phyloP scores from a whole-genome alignment of 2,888 invertebrate genomes.

The Caenorhabditis plicata region DNA sequence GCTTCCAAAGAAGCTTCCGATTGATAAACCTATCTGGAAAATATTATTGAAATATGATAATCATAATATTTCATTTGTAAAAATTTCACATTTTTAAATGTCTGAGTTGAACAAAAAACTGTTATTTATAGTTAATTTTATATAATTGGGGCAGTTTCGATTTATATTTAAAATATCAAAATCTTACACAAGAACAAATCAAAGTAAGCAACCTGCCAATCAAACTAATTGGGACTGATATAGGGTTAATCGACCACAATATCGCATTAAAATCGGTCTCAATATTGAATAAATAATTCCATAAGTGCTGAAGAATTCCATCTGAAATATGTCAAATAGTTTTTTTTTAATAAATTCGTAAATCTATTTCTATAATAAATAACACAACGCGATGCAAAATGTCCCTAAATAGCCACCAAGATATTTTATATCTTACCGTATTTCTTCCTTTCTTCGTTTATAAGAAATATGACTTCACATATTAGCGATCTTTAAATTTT shows the following conservation, averaged over 20 bases:
- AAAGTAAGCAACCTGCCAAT: slow-evolving; percentile 12
- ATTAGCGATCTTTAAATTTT: slow-evolving; percentile 7
- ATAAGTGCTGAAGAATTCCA: slow-evolving; percentile 7
- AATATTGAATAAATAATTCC: slow-evolving; percentile 6
- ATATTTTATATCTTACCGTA: slow-evolving; percentile 7
- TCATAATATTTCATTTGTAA: background rate
- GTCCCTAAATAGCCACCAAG: background rate
- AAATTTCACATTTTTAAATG: background rate
- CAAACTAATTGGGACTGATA: slow-evolving; percentile 27
- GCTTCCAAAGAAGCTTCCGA: slow-evolving; percentile 8
- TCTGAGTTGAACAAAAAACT: background rate
- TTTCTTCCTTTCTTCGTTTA: slow-evolving; percentile 18
- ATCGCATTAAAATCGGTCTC: slow-evolving; percentile 11
- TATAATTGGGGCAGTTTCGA: background rate
- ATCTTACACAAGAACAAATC: slow-evolving; percentile 10
- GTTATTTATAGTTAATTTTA: slow-evolving; percentile 2
- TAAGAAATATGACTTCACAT: slow-evolving; percentile 25
- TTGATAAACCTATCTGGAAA: slow-evolving; percentile 24
- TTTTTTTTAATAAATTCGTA: background rate
- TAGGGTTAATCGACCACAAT: slow-evolving; percentile 32
- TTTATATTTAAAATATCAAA: background rate
- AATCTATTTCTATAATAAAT: background rate
- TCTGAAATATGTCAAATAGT: slow-evolving; percentile 9
- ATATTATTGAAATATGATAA: background rate
- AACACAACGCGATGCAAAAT: background rate